Base-by-base conservation (phyloP, 1,140 invertebrate species). In the Helicoverpa armigera region DNA sequence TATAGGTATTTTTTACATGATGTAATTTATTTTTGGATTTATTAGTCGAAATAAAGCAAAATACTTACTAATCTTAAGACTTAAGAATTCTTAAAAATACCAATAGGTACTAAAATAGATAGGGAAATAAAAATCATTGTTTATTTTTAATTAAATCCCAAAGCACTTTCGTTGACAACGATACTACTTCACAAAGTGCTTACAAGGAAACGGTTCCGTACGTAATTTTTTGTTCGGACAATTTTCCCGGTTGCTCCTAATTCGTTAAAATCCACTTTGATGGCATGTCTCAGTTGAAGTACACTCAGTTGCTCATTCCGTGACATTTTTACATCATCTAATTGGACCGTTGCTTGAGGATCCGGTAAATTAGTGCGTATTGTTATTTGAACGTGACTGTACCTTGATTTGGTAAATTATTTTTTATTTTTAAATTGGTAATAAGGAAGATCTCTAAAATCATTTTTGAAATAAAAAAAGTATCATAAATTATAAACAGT, bases 211-310 rank as follows among this genome's bases (percentile, higher is more conserved):
- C 48, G 61, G 48, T 61, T 50, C 51, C 29, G 51, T 54, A 29
- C 63, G 23, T 58, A 69, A 65, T 67, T 78, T 69, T 67, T 69
- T 12, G 16, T 78, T 69, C 60, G 63, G 65, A n/a, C 63, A 69
- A 48, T 75, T 78, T 69, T 65, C 48, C 65, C 50, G 29, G 54
- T 50, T 18, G 56, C 51, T 78, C 51, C 63, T 78, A 78, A 78
- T 78, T 69, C 76, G 76, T 69, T 54, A 69, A 56, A 78, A 78
- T 78, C 56, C 50, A 67, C 61, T 78, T 78, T 78, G 63, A 77
- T 31, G 43, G 23, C 76, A 51, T 78, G 76, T 69, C 50, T 54
- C 35, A 16, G 11, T 29, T 58, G 3, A 43, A 78, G 63, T 43
- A 56, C 58, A 56, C 63, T 69, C 76, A 29, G 56, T 69, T 78